Conservation (phyloP, 2,797 vertebrate species). For the Decapterus maruadsi region DNA sequence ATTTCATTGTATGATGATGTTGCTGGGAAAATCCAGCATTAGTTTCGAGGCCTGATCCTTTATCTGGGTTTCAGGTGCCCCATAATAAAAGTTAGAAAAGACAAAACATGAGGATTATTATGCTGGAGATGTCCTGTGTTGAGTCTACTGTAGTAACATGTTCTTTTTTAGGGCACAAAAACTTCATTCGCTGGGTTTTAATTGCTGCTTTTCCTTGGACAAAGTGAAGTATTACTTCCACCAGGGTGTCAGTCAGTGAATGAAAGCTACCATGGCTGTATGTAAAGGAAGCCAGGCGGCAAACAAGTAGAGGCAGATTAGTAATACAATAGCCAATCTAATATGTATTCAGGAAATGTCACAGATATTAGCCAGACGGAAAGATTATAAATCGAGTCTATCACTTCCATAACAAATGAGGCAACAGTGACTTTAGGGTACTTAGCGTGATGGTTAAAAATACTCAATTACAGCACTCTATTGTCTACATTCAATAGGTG, state of each 20-base stretch:
- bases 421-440: conserved; percentile 41
- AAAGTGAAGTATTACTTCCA: conserved; percentile 48
- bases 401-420: conserved; percentile 40
- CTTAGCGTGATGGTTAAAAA: conserved; percentile 66
- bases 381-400: conserved; percentile 38
- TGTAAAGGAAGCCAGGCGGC: conserved; percentile 41
- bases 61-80: conserved; percentile 19
- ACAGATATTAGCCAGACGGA: conserved; percentile 43
- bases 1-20: conserved; percentile 35
- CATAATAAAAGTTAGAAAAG: background rate
- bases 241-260: conserved; percentile 38
- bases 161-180: conserved; percentile 21
- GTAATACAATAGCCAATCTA: conserved; percentile 51
- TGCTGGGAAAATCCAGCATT: conserved; percentile 43
- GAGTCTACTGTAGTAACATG: background rate
- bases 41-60: conserved; percentile 8
- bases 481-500: conserved; percentile 68
- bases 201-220: conserved; percentile 21
- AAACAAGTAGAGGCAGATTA: conserved; percentile 55
- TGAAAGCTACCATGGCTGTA: conserved; percentile 19
- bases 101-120: background rate
- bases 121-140: no score
- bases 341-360: conserved; percentile 61
- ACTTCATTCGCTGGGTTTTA: conserved; percentile 11
- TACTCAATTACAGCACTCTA: conserved; percentile 58